phyloP scores from a whole-genome alignment of 1,140 invertebrate genomes.

The Lepidurus apus region DNA sequence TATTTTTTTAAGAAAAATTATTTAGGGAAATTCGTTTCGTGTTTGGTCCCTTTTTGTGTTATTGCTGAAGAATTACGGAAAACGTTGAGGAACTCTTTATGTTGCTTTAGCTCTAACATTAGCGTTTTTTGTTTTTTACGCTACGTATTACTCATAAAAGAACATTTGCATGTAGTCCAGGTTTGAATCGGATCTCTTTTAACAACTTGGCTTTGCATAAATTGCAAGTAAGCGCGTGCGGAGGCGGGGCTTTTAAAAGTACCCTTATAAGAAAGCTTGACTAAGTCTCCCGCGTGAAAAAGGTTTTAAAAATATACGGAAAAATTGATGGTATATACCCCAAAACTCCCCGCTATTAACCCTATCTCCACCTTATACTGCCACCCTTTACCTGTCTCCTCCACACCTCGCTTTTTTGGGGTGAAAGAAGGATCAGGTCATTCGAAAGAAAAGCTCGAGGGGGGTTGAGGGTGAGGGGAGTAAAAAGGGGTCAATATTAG shows the following conservation, averaged over 20 bases:
- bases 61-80: not conserved
- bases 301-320: not conserved
- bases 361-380: not conserved
- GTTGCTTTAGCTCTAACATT: not conserved
- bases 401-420: not conserved
- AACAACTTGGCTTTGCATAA: not conserved
- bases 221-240: slow-evolving; percentile 14
- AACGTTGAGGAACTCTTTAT: not conserved
- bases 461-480: not conserved
- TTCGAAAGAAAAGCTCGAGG: not conserved
- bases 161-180: not conserved
- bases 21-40: not conserved
- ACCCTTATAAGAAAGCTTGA: not conserved
- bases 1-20: too few species aligned
- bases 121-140: not conserved
- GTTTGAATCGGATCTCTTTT: not conserved
- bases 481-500: not conserved
- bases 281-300: not conserved
- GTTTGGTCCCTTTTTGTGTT: not conserved
- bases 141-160: too few species aligned
- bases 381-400: not conserved
- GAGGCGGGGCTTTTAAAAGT: not conserved
- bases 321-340: too few species aligned
- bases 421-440: not conserved
- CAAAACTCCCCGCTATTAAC: too few species aligned